Percentiles rank a stretch among this genome's conserved stretches.
These are phyloP conservation scores for Scolopax bukidnonensis DNA, from an alignment of 2,797 vertebrate species.

Conservation along the genomic window DNA sequence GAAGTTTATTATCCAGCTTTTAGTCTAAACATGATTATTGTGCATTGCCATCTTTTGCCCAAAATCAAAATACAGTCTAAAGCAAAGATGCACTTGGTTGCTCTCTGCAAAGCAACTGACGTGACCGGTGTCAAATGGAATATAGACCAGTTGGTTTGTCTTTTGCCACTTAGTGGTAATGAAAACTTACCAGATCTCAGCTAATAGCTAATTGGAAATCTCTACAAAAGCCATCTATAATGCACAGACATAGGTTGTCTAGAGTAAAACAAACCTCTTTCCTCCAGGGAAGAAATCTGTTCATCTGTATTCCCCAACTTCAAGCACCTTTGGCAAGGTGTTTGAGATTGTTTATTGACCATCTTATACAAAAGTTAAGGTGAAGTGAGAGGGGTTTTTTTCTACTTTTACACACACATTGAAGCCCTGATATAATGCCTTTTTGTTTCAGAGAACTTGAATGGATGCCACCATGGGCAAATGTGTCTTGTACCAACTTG, in stretches of 20 bases:
- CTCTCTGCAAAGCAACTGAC: not conserved
- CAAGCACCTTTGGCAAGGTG: not conserved
- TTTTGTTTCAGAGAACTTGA: not conserved
- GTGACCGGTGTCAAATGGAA: not conserved
- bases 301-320: not conserved
- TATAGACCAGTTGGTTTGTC: not conserved
- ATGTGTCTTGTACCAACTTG: not conserved
- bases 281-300: not conserved
- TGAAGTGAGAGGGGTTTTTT: not conserved
- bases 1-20: not conserved
- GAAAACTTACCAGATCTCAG: not conserved
- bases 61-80: not conserved
- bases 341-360: not conserved
- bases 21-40: slow-evolving; percentile 9
- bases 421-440: not conserved
- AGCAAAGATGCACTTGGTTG: not conserved
- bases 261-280: not conserved
- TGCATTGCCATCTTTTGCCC: not conserved
- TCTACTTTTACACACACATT: not conserved
- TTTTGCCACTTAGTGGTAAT: slow-evolving; percentile 18
- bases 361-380: not conserved
- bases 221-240: not conserved
- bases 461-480: not conserved
- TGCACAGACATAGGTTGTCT: not conserved
- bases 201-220: not conserved